phyloP scores from a whole-genome alignment of 2,888 invertebrate genomes.

The Rotaria macrura region DNA sequence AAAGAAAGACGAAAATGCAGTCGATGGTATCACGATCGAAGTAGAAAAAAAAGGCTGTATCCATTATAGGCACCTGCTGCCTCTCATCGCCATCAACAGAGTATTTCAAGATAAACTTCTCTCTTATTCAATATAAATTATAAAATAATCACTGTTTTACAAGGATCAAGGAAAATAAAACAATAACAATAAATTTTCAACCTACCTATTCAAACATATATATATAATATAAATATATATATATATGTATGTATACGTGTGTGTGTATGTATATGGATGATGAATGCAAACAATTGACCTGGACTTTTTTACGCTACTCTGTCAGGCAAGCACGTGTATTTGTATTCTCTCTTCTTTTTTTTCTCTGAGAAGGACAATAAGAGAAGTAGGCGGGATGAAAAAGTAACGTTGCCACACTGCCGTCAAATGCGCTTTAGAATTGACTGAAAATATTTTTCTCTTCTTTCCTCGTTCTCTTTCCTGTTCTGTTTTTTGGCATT shows the following conservation, averaged over 20 bases:
- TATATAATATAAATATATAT: background rate
- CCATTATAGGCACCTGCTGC: background rate
- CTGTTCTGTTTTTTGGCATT: conserved; percentile 1
- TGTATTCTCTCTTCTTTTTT: background rate
- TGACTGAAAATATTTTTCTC: background rate
- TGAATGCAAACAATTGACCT: background rate
- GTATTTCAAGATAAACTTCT: background rate
- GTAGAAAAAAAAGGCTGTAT: background rate
- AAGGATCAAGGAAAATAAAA: background rate
- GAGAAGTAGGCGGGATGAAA: background rate
- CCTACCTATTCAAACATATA: background rate
- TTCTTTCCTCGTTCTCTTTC: background rate
- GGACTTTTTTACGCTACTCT: background rate
- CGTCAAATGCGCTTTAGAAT: background rate
- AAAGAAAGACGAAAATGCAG: background rate
- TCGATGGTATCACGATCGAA: background rate
- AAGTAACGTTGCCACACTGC: background rate
- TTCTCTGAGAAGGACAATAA: background rate
- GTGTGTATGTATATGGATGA: background rate
- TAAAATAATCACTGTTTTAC: background rate
- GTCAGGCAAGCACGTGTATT: background rate
- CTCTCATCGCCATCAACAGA: background rate
- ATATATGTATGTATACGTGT: background rate
- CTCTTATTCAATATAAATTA: background rate
- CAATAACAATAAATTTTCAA: background rate